These are phyloP conservation scores for Nasonia giraulti DNA, from an alignment of 1,140 invertebrate genomes.

Conservation along the genomic window DNA sequence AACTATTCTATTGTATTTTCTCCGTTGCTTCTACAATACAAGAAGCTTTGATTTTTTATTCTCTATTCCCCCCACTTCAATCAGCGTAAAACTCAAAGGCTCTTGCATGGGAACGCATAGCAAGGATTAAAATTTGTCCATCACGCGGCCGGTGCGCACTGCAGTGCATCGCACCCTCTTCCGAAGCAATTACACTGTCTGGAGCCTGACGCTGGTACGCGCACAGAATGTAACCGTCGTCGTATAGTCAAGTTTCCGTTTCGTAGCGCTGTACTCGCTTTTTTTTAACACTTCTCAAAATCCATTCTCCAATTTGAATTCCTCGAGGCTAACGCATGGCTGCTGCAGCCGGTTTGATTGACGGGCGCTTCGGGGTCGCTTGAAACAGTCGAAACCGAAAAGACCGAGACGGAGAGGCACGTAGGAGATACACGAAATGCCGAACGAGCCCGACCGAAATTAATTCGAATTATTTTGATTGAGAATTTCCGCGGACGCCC, in stretches of 20 bases:
- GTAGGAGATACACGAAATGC: conserved; percentile 12
- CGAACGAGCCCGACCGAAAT: conserved; percentile 52
- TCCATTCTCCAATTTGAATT: conserved; percentile 44
- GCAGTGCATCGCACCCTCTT: neutral
- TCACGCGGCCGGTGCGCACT: neutral
- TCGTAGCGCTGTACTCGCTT: neutral
- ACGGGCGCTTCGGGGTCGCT: conserved; percentile 32
- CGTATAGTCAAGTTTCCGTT: neutral
- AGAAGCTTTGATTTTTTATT: too few relatives aligned
- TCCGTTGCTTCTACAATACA: too few relatives aligned
- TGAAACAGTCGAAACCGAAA: conserved; percentile 24
- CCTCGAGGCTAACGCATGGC: neutral
- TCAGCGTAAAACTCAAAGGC: neutral
- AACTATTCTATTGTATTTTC: too few relatives aligned
- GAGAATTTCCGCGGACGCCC: conserved; percentile 60
- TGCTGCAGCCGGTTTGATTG: conserved; percentile 33
- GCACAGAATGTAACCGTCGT: neutral
- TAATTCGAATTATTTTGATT: conserved; percentile 69
- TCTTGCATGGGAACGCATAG: neutral
- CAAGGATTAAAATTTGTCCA: neutral
- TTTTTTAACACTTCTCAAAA: conserved; percentile 25
- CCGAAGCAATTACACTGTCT: neutral
- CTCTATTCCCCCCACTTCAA: too few relatives aligned
- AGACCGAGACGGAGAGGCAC: neutral
- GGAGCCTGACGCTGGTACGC: neutral